A percentile compares a stretch with the other conserved stretches of the same genome.
Conservation (phyloP, 2,113 vertebrate genomes). For the Coracopsis vasa region DNA sequence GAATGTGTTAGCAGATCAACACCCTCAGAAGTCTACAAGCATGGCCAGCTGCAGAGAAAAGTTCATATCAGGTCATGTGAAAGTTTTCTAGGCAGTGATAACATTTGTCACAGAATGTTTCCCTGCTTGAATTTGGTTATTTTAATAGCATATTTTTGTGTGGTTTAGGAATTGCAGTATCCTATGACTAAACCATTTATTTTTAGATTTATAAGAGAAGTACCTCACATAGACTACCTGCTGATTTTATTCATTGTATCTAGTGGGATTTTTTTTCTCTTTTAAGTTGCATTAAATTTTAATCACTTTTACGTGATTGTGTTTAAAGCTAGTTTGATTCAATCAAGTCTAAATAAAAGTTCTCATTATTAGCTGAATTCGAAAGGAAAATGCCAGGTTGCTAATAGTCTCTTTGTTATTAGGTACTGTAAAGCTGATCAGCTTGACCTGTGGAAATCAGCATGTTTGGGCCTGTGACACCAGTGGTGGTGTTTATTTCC, state of each 20-base stretch:
- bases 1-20: not conserved
- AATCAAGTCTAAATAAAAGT: not conserved
- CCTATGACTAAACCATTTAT: not conserved
- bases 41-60: not conserved
- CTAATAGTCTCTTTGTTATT: not conserved
- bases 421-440: slow-evolving; percentile 86
- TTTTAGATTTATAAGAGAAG: not conserved
- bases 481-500: slow-evolving; percentile 90
- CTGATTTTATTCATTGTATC: not conserved
- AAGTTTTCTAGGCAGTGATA: slow-evolving; percentile 20
- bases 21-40: not conserved
- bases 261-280: not conserved
- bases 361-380: not conserved
- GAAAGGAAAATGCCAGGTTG: not conserved
- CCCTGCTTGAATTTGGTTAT: not conserved
- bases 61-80: slow-evolving; percentile 34
- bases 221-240: not conserved
- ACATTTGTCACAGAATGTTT: not conserved
- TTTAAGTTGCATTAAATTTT: not conserved
- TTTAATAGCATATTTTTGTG: not conserved
- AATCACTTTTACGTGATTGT: not conserved
- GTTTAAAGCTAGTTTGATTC: not conserved
- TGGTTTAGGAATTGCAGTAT: not conserved
- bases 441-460: slow-evolving; percentile 91
- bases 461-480: slow-evolving; percentile 94